Percentiles rank a stretch among this genome's conserved stretches.
Evolutionary conservation across 2,888 invertebrate species (phyloP).

Genomic region (Pantelozetes paolii): DNA sequence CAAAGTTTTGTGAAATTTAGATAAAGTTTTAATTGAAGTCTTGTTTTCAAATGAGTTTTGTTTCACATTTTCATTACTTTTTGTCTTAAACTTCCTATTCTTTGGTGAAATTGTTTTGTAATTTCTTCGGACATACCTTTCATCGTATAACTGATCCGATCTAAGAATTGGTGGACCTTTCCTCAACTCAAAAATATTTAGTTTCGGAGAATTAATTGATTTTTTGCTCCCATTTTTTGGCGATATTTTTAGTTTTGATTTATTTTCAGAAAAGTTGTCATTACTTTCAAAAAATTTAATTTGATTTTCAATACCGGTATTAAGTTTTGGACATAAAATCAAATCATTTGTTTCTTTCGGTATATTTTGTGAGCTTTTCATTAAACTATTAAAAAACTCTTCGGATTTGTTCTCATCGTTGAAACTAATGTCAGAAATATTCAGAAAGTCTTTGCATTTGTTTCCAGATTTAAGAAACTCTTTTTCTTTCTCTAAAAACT

Average conservation of each 20-base stretch:
- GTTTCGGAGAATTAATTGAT: neutral
- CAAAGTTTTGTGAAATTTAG: constrained; percentile 24
- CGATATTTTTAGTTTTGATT: neutral
- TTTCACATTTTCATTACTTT: neutral
- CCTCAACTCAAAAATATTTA: neutral
- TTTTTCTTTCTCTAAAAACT: constrained; percentile 2
- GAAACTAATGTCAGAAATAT: constrained; percentile 23
- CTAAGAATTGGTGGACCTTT: neutral
- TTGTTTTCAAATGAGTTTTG: neutral
- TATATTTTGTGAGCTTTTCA: constrained; percentile 3
- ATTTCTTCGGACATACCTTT: neutral
- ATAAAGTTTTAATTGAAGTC: constrained; percentile 8
- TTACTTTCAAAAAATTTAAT: neutral
- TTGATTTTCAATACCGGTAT: neutral
- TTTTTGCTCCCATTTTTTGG: neutral
- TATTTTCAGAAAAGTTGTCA: neutral
- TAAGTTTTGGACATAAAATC: neutral
- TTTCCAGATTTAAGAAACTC: neutral
- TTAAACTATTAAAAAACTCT: constrained; percentile 7
- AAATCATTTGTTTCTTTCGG: neutral
- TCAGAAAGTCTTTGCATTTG: neutral
- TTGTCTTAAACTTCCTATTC: neutral
- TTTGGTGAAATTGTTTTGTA: neutral
- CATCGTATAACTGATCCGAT: constrained; percentile 7
- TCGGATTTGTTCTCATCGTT: constrained; percentile 7